Conservation (phyloP, 2,888 invertebrate species). For the Hybos culiciformis region DNA sequence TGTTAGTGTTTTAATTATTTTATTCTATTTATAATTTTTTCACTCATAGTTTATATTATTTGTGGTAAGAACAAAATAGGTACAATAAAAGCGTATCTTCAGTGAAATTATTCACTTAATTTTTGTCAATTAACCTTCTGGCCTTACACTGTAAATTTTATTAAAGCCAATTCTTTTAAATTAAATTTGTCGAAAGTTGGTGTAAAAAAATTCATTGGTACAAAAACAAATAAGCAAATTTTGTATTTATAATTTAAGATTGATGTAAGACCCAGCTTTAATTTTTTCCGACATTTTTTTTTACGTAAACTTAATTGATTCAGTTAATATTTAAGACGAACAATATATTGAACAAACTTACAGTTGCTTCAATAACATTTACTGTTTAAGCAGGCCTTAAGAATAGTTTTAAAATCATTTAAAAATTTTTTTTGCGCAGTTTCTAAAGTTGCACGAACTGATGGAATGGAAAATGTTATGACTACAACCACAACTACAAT, state of each 20-base stretch:
- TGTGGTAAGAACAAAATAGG: neutral
- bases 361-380: neutral
- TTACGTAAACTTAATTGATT: too few relatives aligned
- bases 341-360: neutral
- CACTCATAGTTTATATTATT: conserved; percentile 22
- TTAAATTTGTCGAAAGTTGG: too few relatives aligned
- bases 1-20: neutral
- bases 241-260: too few relatives aligned
- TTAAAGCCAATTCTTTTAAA: too few relatives aligned
- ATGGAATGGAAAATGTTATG: conserved; percentile 33
- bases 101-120: neutral
- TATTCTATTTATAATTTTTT: conserved; percentile 15
- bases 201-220: too few relatives aligned
- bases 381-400: neutral
- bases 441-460: conserved; percentile 31
- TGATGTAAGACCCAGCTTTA: too few relatives aligned
- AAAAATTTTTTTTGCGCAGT: too few relatives aligned
- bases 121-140: neutral
- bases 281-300: too few relatives aligned
- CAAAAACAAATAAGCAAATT: too few relatives aligned
- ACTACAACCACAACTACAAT: conserved; percentile 17
- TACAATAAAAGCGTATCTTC: neutral
- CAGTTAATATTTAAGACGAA: too few relatives aligned
- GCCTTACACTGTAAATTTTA: neutral
- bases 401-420: too few relatives aligned